Evolutionary conservation across 2,888 invertebrate genomes (phyloP).

Genomic region (Drosophila tripunctata): DNA sequence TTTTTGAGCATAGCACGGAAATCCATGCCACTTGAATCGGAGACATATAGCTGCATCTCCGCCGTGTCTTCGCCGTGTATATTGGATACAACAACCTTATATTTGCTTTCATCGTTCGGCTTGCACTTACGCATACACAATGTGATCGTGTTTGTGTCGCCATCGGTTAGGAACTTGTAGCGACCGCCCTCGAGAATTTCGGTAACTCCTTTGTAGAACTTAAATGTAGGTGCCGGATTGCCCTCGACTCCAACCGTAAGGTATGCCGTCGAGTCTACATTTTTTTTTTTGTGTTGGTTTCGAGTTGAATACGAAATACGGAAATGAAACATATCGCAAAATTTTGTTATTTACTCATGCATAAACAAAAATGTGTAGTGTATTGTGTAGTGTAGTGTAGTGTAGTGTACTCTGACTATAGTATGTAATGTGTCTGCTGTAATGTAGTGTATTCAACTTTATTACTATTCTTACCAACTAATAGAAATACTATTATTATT

Average conservation of each 20-base stretch:
- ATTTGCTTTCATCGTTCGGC: conserved; percentile 98
- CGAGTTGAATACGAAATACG: no score
- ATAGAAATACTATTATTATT: no score
- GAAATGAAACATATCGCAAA: conserved; percentile 11
- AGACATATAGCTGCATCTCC: conserved; percentile 98
- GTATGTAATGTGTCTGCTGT: no score
- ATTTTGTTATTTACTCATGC: conserved; percentile 9
- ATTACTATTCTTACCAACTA: no score
- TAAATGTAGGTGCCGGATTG: conserved; percentile 96
- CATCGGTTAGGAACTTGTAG: conserved; percentile 97
- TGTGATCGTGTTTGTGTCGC: conserved; percentile 95
- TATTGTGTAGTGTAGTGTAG: background rate
- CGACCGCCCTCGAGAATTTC: conserved; percentile 98
- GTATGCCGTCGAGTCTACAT: conserved; percentile 94
- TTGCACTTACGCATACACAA: conserved; percentile 98
- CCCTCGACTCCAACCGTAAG: conserved; percentile 97
- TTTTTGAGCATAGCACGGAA: conserved; percentile 99
- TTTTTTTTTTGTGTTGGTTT: conserved; percentile 2
- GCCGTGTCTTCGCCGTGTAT: conserved; percentile 97
- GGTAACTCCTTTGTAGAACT: conserved; percentile 96
- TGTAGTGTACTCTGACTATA: background rate
- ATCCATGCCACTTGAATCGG: conserved; percentile 99
- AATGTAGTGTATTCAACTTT: no score
- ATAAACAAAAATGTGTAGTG: background rate
- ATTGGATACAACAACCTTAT: conserved; percentile 96